A percentile compares a stretch with the other conserved stretches of the same genome.
Conservation (phyloP, 1,140 invertebrate genomes). For the Globodera ellingtonae region DNA sequence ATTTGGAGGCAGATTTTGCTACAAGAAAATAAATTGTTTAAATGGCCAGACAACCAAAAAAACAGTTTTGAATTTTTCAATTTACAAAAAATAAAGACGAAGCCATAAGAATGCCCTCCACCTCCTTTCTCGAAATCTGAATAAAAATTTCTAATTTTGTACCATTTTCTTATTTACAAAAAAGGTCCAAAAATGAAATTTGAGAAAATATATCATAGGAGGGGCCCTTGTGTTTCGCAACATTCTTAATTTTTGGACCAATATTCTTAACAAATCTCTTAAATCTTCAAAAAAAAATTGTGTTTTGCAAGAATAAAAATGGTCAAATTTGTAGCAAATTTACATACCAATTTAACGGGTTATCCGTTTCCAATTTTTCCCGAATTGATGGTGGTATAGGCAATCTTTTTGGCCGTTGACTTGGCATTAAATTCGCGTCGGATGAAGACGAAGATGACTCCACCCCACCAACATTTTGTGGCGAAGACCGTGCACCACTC, state of each 20-base stretch:
- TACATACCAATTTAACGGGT: background rate
- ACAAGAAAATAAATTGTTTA: slow-evolving; percentile 8
- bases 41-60: too few species aligned
- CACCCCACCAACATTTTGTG: too few species aligned
- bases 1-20: slow-evolving; percentile 80
- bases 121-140: background rate
- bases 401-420: background rate
- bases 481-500: too few species aligned
- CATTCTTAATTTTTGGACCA: background rate
- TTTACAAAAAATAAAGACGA: background rate
- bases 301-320: background rate
- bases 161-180: background rate
- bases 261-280: background rate
- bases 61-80: background rate
- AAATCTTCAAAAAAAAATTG: background rate
- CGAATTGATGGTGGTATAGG: background rate
- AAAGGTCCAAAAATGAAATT: too few species aligned
- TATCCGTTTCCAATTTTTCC: background rate
- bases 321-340: too few species aligned
- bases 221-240: too few species aligned
- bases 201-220: too few species aligned
- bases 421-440: background rate
- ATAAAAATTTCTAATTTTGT: background rate
- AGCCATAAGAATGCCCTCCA: background rate
- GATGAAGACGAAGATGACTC: background rate